Percentiles rank a stretch among this genome's conserved stretches.
Evolutionary conservation across 2,888 invertebrate genomes (phyloP).

Genomic region (Fragum sueziense): DNA sequence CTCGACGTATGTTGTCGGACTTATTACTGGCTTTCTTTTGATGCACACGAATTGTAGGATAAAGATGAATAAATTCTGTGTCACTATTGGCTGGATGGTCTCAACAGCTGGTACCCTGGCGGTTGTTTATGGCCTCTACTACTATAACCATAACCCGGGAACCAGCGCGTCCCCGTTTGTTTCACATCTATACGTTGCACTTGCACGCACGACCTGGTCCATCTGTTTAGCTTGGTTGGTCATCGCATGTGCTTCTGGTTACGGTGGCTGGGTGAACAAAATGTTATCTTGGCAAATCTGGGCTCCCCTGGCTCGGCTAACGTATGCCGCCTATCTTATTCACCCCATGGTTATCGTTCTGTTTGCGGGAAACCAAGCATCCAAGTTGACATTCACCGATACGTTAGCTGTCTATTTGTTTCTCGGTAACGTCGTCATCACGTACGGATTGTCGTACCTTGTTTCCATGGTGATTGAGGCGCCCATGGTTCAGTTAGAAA

Average conservation of each 20-base stretch:
- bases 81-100: conserved; percentile 70
- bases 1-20: conserved; percentile 82
- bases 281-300: conserved; percentile 91
- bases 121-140: conserved; percentile 76
- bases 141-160: conserved; percentile 65
- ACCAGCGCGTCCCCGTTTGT: conserved; percentile 52
- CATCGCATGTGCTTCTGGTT: conserved; percentile 83
- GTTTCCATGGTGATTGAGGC: conserved; percentile 59
- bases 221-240: conserved; percentile 84
- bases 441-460: conserved; percentile 50
- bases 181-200: conserved; percentile 80
- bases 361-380: conserved; percentile 29
- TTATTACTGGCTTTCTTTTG: conserved; percentile 80
- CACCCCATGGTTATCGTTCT: conserved; percentile 69
- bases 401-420: conserved; percentile 41
- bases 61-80: conserved; percentile 51
- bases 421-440: conserved; percentile 42
- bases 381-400: conserved; percentile 47
- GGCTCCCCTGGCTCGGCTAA: conserved; percentile 93
- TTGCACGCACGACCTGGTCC: conserved; percentile 83
- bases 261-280: conserved; percentile 88
- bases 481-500: conserved; percentile 61
- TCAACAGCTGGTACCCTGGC: conserved; percentile 63
- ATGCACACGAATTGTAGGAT: conserved; percentile 62
- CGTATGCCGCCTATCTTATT: conserved; percentile 94